A percentile compares a stretch with the other conserved stretches of the same genome.
These are phyloP conservation scores for Istiophorus platypterus DNA, from an alignment of 2,113 vertebrate species.

Conservation along the genomic window DNA sequence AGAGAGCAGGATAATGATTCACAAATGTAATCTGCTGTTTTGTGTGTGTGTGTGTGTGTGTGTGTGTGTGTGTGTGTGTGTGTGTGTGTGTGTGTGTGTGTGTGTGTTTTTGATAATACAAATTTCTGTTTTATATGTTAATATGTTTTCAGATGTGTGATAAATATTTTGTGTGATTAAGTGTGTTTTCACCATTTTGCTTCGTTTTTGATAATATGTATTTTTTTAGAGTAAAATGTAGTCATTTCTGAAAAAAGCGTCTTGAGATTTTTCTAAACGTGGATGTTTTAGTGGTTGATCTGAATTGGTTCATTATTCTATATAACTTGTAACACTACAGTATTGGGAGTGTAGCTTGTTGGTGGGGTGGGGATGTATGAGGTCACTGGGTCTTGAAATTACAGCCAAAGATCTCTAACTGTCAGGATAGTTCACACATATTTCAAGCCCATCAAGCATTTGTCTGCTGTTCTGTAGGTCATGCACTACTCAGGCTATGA, in stretches of 20 bases:
- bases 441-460: not conserved
- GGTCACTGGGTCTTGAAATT: conserved; percentile 58
- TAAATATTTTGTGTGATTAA: not conserved
- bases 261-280: not conserved
- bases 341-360: conserved; percentile 4
- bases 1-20: not conserved
- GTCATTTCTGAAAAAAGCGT: not conserved
- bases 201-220: not conserved
- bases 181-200: conserved; percentile 14
- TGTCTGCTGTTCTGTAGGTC: not conserved
- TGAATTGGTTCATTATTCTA: not conserved
- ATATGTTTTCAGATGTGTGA: not conserved
- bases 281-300: not conserved
- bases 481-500: not conserved
- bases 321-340: conserved; percentile 2
- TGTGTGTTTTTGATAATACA: not conserved
- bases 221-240: conserved; percentile 18
- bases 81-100: no score
- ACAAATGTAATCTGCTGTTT: not conserved
- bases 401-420: conserved; percentile 30
- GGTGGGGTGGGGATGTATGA: conserved; percentile 59
- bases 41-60: no score
- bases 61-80: no score
- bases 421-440: conserved; percentile 13
- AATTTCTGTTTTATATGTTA: conserved; percentile 8